Percentiles rank a stretch among this genome's conserved stretches.
These are phyloP conservation scores for Clanis bilineata DNA, from an alignment of 2,888 invertebrate species.

Conservation along the genomic window DNA sequence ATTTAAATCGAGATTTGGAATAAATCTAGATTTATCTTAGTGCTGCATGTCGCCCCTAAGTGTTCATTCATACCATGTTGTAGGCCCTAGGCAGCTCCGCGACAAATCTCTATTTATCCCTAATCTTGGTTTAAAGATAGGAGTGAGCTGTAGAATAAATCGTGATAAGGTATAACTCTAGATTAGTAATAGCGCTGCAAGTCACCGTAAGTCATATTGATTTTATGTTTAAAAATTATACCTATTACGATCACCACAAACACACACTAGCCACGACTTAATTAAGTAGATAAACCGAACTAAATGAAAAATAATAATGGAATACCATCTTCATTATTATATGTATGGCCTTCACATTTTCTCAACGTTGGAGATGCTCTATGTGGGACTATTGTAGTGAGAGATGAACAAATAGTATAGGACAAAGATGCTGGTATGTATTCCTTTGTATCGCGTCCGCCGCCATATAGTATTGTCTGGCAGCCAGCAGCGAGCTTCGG, in stretches of 20 bases:
- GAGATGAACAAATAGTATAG: slow-evolving; percentile 35
- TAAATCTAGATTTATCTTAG: too few species aligned
- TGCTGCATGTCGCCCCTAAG: too few species aligned
- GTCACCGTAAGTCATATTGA: background rate
- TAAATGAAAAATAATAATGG: background rate
- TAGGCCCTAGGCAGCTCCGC: too few species aligned
- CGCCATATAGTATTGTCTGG: slow-evolving; percentile 29
- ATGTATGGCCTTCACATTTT: background rate
- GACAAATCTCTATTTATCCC: too few species aligned
- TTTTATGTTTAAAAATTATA: background rate
- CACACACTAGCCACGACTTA: background rate
- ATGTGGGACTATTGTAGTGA: slow-evolving; percentile 12
- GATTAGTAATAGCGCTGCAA: too few species aligned
- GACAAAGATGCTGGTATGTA: slow-evolving; percentile 37
- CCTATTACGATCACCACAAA: background rate
- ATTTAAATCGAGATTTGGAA: too few species aligned
- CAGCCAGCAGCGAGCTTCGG: slow-evolving; percentile 29
- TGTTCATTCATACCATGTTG: too few species aligned
- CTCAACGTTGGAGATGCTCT: background rate
- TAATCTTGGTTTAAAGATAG: too few species aligned
- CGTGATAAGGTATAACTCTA: too few species aligned
- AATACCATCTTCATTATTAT: background rate
- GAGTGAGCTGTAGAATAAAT: too few species aligned
- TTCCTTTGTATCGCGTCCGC: slow-evolving; percentile 43
- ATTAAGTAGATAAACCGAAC: background rate